Evolutionary conservation across 1,140 invertebrate species (phyloP), one percentile per base, ranked within the genome.

Genomic region (Pogonognathellus flavescens): DNA sequence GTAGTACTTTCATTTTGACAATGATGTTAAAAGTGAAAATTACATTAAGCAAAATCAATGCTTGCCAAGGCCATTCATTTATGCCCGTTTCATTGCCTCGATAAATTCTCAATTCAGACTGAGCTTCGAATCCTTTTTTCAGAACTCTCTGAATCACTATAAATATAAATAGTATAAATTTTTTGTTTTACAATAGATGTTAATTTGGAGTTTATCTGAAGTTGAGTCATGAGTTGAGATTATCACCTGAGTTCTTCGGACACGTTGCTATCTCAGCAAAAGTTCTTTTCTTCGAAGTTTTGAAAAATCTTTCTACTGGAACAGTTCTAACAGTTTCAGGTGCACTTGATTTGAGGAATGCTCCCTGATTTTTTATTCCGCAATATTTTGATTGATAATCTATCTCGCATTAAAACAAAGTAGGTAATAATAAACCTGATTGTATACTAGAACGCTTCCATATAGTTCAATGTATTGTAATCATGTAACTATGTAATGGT

Each of bases 11-110:
- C n/a, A n/a, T n/a, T n/a, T n/a, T n/a, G n/a, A n/a, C n/a, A n/a
- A n/a, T n/a, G n/a, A n/a, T 41, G 31, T 1, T 41, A 41, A 41
- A 41, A 3, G 31, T 41, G 6, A 41, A 41, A 41, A 41, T 6
- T 41, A 41, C 31, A 31, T 41, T 80, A 4, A 86, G 20, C 55
- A 86, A 57, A 13, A 88, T n/a, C 16, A 88, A 59, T 8, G 82
- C 86, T 59, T 88, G 88, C 88, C 88, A 88, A 0, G 88, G 88
- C 31, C 53, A 88, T 52, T 88, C 88, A 59, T 88, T 88, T 0
- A 87, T 57, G 16, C 83, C 85, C 18, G 86, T 88, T 50, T 87
- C 86, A 82, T 88, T 87, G 1, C 88, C 88, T 16, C 82, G 52
- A 20, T 84, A 53, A 25, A 88, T 87, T 80, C 80, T 86, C 1